phyloP scores from a whole-genome alignment of 2,797 vertebrate species.

The Falco concolor region DNA sequence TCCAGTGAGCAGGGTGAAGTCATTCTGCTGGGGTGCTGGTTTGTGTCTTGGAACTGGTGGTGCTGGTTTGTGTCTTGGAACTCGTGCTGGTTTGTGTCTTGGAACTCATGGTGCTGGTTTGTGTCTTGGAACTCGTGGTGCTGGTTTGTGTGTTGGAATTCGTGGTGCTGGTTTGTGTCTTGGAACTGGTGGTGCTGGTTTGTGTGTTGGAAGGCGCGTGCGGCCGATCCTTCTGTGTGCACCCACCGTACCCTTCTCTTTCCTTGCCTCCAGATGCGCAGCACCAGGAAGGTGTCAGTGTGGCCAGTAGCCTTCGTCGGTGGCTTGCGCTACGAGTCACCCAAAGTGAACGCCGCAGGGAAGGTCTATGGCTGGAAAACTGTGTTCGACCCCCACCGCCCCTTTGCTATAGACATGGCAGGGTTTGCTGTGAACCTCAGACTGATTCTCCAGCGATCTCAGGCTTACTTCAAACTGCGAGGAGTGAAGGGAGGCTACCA shows the following conservation, averaged over 20 bases:
- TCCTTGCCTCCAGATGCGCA: conserved; percentile 84
- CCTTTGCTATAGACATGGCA: conserved; percentile 99
- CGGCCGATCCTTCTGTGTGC: rapidly evolving
- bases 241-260: neutral
- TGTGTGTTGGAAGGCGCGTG: rapidly evolving
- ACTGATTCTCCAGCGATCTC: conserved; percentile 92
- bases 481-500: conserved; percentile 98
- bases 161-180: too few relatives aligned
- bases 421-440: conserved; percentile 95
- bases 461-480: conserved; percentile 97
- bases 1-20: neutral
- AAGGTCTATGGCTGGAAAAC: conserved; percentile 99
- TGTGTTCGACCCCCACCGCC: conserved; percentile 94
- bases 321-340: conserved; percentile 92
- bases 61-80: too few relatives aligned
- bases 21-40: neutral
- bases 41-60: too few relatives aligned
- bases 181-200: too few relatives aligned
- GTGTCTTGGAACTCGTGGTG: too few relatives aligned
- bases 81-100: too few relatives aligned
- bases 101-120: too few relatives aligned
- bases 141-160: too few relatives aligned
- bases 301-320: conserved; percentile 98
- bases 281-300: conserved; percentile 92
- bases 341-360: conserved; percentile 92